Evolutionary conservation across 2,888 invertebrate genomes (phyloP), one percentile per base, ranked within the genome.

Genomic region (Biston stratarius): DNA sequence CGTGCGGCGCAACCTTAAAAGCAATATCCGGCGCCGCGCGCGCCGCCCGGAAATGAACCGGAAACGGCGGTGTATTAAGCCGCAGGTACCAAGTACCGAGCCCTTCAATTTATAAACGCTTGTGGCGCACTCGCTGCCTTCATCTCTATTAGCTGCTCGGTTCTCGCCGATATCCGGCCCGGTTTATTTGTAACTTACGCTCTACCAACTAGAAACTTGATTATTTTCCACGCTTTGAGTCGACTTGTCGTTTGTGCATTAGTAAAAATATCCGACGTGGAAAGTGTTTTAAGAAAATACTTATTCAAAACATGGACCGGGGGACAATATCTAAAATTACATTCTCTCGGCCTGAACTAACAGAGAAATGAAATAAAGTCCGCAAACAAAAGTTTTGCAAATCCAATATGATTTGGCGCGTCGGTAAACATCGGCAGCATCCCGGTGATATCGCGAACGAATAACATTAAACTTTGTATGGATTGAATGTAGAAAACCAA

Each of bases 401-500:
- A 94, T 93, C 93, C 94, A 94, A 94, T 94, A 94, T 94, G 93
- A 94, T 94, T 93, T 92, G 90, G 93, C 92, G 92, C 92, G 93
- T 91, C 89, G 89, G 94, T 94, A 93, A 94, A 93, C 94, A 94
- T 92, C 92, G 91, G 90, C 92, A 90, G 93, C 92, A 90, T 92
- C 92, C 92, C 92, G 88, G 93, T 93, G 93, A 94, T 94, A 94
- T 94, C 93, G 92, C 90, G 91, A 92, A 91, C 94, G 94, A 94
- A 94, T 94, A 94, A 94, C 94, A 94, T 94, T 94, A 94, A 94
- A 94, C 94, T 94, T 94, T 94, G 93, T 94, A 94, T 94, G 94
- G 93, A 94, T 94, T 94, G 94, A 93, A 94, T 94, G 94, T 94
- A 94, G 94, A 94, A 94, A 94, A 94, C 94, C 94, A 94, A 94